Percentiles rank a stretch among this genome's conserved stretches.
These are phyloP conservation scores for Clarias laeviceps DNA, from an alignment of 2,797 vertebrate genomes.

Conservation along the genomic window DNA sequence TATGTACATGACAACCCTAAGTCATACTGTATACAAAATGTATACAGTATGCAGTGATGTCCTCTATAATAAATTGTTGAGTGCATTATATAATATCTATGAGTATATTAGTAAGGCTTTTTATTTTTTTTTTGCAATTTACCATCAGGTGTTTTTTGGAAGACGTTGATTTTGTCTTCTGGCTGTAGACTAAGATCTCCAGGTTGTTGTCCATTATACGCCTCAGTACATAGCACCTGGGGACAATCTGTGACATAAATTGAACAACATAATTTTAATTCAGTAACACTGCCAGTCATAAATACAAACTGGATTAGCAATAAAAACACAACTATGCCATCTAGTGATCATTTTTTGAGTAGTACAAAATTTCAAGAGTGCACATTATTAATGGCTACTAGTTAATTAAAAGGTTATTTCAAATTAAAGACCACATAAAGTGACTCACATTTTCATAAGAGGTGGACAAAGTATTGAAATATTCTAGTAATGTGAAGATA, in stretches of 20 bases:
- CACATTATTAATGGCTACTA: background rate
- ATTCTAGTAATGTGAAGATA: background rate
- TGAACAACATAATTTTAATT: background rate
- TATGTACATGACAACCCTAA: background rate
- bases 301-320: background rate
- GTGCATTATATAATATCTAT: background rate
- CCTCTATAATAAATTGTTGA: background rate
- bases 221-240: conserved; percentile 49
- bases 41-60: background rate
- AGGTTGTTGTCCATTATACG: conserved; percentile 42
- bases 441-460: background rate
- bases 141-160: conserved; percentile 54
- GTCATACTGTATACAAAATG: background rate
- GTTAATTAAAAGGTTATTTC: background rate
- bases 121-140: background rate
- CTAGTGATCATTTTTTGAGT: conserved; percentile 45
- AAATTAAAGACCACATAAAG: background rate
- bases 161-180: conserved; percentile 48
- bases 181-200: conserved; percentile 51
- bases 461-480: background rate
- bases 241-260: conserved; percentile 50
- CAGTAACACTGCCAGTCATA: background rate
- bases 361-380: background rate
- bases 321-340: conserved; percentile 42
- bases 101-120: background rate